A percentile compares a stretch with the other conserved stretches of the same genome.
Conservation (phyloP, 2,888 invertebrate genomes). For the Bombylius discolor region DNA sequence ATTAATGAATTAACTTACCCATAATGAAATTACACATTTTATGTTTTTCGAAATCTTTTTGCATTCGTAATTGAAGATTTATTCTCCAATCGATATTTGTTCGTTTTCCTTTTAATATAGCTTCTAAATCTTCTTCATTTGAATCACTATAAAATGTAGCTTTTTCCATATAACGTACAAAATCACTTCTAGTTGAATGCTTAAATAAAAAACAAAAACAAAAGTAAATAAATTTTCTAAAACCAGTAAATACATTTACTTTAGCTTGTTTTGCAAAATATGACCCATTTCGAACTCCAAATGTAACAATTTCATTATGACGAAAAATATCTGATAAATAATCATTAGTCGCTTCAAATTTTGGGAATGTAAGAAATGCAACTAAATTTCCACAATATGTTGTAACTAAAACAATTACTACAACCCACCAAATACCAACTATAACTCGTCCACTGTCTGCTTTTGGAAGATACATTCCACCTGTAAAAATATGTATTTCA, state of each 20-base stretch:
- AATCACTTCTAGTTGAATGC: constrained; percentile 25
- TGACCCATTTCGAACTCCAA: constrained; percentile 65
- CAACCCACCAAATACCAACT: constrained; percentile 85
- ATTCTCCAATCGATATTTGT: constrained; percentile 73
- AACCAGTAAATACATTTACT: constrained; percentile 26
- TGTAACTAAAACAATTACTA: constrained; percentile 76
- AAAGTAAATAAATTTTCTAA: not conserved
- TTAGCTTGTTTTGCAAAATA: constrained; percentile 53
- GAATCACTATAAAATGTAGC: constrained; percentile 41
- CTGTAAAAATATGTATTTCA: constrained; percentile 39
- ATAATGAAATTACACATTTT: constrained; percentile 63
- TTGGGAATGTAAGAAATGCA: constrained; percentile 83
- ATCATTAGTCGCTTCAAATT: constrained; percentile 36
- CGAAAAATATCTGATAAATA: constrained; percentile 34
- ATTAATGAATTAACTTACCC: constrained; percentile 35
- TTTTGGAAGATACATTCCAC: constrained; percentile 73
- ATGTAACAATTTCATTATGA: constrained; percentile 46
- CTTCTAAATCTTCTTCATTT: constrained; percentile 39
- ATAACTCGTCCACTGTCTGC: constrained; percentile 77
- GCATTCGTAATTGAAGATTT: constrained; percentile 58
- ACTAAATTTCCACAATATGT: constrained; percentile 88
- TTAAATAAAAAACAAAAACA: constrained; percentile 11
- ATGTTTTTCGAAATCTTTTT: constrained; percentile 48
- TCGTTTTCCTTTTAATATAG: constrained; percentile 53
- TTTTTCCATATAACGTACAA: constrained; percentile 40